Evolutionary conservation across 2,888 invertebrate genomes (phyloP).

Genomic region (Pyrrhosoma nymphula): DNA sequence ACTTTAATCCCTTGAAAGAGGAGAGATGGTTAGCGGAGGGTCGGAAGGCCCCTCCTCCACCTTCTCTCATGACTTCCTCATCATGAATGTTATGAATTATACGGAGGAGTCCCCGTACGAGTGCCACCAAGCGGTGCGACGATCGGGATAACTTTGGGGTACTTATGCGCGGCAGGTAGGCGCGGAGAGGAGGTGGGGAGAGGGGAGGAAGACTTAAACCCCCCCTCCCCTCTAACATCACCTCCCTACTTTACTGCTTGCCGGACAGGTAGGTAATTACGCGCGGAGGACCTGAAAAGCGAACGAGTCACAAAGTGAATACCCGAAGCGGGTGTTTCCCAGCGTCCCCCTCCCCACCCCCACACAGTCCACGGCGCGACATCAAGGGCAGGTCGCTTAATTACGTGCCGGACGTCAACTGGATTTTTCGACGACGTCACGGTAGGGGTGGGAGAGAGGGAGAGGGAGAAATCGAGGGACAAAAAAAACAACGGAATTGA

Average conservation of each 20-base stretch:
- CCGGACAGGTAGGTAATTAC: slow-evolving; percentile 7
- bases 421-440: not conserved
- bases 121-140: not conserved
- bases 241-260: not conserved
- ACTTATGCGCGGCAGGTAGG: not conserved
- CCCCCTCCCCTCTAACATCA: no score
- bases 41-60: not conserved
- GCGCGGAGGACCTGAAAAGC: not conserved
- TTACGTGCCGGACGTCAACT: not conserved
- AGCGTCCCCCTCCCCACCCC: no score
- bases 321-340: not conserved
- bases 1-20: no score
- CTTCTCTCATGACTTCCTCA: not conserved
- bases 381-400: not conserved
- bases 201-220: no score
- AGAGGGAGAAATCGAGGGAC: not conserved
- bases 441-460: no score
- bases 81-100: not conserved
- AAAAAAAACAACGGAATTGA: not conserved
- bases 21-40: no score
- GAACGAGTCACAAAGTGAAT: not conserved
- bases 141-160: not conserved
- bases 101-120: not conserved
- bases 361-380: not conserved
- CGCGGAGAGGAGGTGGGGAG: no score